Evolutionary conservation across 2,113 vertebrate species (phyloP).

Genomic region (Pterocles orientalis): DNA sequence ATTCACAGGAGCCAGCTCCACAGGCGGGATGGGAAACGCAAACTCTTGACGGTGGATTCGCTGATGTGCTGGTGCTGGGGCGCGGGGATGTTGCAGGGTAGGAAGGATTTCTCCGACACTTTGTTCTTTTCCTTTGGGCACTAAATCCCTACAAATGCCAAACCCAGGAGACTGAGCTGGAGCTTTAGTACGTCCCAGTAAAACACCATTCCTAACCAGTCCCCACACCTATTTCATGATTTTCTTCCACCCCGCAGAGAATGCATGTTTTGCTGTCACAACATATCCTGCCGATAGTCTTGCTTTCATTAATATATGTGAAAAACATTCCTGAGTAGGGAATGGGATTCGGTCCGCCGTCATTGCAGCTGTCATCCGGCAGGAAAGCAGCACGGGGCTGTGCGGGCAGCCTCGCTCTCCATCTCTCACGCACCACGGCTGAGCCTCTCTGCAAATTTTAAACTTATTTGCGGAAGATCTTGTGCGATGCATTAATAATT

Average conservation of each 20-base stretch:
- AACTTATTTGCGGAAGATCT: background rate
- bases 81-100: background rate
- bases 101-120: background rate
- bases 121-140: background rate
- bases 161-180: background rate
- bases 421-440: background rate
- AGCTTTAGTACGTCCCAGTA: background rate
- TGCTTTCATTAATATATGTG: background rate
- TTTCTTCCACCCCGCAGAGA: rapidly evolving
- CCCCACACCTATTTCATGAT: rapidly evolving
- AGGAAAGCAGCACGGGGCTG: background rate
- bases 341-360: rapidly evolving
- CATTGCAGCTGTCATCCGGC: background rate
- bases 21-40: rapidly evolving
- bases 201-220: background rate
- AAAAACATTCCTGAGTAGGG: background rate
- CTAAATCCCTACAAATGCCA: background rate
- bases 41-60: background rate
- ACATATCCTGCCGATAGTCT: background rate
- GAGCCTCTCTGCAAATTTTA: background rate
- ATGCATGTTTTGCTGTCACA: rapidly evolving
- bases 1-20: background rate
- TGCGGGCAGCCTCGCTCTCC: background rate
- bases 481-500: background rate
- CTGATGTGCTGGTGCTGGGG: background rate